Conservation (phyloP, 1,140 invertebrate genomes). For the Cephus cinctus region DNA sequence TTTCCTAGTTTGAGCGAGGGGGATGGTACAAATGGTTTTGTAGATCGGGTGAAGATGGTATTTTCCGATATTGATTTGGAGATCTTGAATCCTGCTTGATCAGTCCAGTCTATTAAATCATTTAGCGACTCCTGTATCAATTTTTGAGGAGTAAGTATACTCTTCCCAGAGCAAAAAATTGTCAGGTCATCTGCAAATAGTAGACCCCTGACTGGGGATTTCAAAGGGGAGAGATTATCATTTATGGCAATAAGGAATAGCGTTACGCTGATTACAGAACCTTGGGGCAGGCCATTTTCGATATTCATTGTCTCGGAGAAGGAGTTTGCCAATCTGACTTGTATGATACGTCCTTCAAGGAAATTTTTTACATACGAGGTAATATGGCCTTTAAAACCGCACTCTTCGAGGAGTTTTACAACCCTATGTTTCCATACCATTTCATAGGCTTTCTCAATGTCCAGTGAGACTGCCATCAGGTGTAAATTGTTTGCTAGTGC, state of each 20-base stretch:
- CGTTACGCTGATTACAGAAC: slow-evolving; percentile 21
- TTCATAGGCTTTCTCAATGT: slow-evolving; percentile 33
- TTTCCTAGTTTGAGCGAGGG: background rate
- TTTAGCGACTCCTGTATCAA: slow-evolving; percentile 6
- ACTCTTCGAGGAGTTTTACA: slow-evolving; percentile 6
- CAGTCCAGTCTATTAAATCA: background rate
- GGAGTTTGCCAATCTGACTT: slow-evolving; percentile 2
- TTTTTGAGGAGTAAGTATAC: background rate
- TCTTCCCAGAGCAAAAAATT: slow-evolving; percentile 4
- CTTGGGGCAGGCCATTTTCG: slow-evolving; percentile 24
- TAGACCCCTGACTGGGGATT: background rate
- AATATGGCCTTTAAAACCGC: slow-evolving; percentile 11
- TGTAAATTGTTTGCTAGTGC: slow-evolving; percentile 24
- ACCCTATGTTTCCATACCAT: slow-evolving; percentile 17
- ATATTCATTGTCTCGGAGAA: slow-evolving; percentile 1
- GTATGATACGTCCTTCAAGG: background rate
- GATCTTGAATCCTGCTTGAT: slow-evolving; percentile 9
- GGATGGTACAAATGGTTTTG: too few relatives aligned
- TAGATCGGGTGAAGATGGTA: slow-evolving; percentile 3
- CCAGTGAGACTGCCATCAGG: slow-evolving; percentile 22
- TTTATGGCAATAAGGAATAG: slow-evolving; percentile 25
- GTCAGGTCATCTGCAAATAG: slow-evolving; percentile 17
- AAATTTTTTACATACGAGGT: slow-evolving; percentile 15
- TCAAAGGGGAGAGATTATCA: background rate
- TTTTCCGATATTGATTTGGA: slow-evolving; percentile 8